Base-by-base conservation (phyloP, 2,888 invertebrate genomes). In the Notodromas monacha region DNA sequence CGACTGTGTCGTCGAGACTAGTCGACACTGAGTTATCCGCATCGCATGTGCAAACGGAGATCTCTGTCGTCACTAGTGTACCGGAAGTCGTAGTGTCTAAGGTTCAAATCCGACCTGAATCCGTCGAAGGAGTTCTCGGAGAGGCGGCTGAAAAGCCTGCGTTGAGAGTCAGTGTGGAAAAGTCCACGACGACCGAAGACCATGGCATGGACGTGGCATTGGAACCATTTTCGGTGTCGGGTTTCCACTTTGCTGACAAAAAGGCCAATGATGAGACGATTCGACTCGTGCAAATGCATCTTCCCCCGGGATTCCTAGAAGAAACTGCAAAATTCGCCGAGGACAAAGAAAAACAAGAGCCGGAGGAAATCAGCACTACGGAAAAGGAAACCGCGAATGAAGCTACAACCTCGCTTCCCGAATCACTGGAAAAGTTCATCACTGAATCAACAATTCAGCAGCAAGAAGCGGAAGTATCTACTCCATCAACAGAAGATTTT, bases 11-110 rank as follows among this genome's bases (percentile, higher is more conserved):
- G n/a, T n/a, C n/a, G n/a, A n/a, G n/a, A n/a, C n/a, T n/a, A n/a
- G n/a, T n/a, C n/a, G n/a, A n/a, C n/a, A n/a, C n/a, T n/a, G n/a
- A n/a, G n/a, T n/a, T n/a, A n/a, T n/a, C n/a, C n/a, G n/a, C n/a
- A n/a, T n/a, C n/a, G n/a, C n/a, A n/a, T n/a, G n/a, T 21, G 8
- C 21, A 21, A 21, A 21, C 21, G 21, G 21, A 21, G 21, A 31
- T 33, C 11, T 33, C 33, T 6, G 15, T 33, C 4, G 30, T 30
- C 10, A 33, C 26, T 10, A 33, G 33, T 14, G 14, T 12, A n/a
- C 26, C 30, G 6, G 16, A 21, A n/a, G 8, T 21, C n/a, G 6
- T 21, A 6, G 21, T 21, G 21, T 6, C 8, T 6, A 21, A 21
- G n/a, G 21, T 21, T 6, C 8, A 21, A 21, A 21, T 21, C 21